Evolutionary conservation across 2,797 vertebrate species (phyloP).

Genomic region (Cyprinodon diabolis): DNA sequence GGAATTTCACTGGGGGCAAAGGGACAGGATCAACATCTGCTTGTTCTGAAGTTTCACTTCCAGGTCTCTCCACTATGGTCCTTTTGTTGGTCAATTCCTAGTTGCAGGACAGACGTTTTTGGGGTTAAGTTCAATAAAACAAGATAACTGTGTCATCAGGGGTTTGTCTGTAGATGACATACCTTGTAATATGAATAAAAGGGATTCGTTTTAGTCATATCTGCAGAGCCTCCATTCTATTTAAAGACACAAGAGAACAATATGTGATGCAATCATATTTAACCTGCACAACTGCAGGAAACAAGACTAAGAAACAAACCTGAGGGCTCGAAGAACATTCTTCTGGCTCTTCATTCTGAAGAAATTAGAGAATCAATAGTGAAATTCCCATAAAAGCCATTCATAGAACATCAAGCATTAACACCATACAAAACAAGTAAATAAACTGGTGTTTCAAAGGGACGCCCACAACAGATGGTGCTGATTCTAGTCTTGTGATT

Average conservation of each 20-base stretch:
- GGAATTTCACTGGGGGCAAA: constrained; percentile 28
- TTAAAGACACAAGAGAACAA: constrained; percentile 8
- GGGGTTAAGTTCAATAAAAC: not conserved
- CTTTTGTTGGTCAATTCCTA: constrained; percentile 52
- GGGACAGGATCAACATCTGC: not conserved
- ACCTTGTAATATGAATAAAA: constrained; percentile 53
- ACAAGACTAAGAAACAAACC: constrained; percentile 11
- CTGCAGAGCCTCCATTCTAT: constrained; percentile 37
- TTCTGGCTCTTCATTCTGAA: constrained; percentile 24
- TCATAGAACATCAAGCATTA: not conserved
- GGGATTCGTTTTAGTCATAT: constrained; percentile 26
- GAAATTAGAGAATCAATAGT: not conserved
- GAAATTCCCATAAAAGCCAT: not conserved
- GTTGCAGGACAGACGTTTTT: constrained; percentile 12
- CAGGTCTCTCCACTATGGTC: not conserved
- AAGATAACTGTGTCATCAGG: not conserved
- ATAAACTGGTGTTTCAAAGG: too few relatives aligned
- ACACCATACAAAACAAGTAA: not conserved
- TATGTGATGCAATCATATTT: constrained; percentile 10
- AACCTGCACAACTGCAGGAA: not conserved
- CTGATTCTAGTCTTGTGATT: not conserved
- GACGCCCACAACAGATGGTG: not conserved
- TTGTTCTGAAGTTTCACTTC: not conserved
- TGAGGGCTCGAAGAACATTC: constrained; percentile 9
- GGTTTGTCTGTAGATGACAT: not conserved